Percentiles rank a stretch among this genome's conserved stretches.
Evolutionary conservation across 2,113 vertebrate genomes (phyloP).

Genomic region (Tachysurus vachellii): DNA sequence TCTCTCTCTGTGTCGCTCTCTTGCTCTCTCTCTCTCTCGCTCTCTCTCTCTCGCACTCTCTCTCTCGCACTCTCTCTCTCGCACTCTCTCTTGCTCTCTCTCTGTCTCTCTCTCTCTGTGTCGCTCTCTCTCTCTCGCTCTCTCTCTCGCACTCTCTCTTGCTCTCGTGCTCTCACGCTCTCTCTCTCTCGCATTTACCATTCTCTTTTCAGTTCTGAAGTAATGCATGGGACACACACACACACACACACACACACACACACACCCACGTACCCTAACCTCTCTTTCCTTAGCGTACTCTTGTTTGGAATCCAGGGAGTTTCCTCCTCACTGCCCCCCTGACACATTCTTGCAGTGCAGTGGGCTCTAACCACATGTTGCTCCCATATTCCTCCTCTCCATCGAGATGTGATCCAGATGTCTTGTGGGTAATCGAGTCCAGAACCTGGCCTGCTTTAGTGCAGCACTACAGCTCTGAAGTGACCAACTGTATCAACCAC

Average conservation of each 20-base stretch:
- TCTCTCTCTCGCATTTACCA: neutral
- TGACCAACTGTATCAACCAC: constrained; percentile 45
- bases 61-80: too few relatives aligned
- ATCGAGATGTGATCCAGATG: constrained; percentile 83
- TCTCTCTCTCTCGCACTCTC: too few relatives aligned
- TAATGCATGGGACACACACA: neutral
- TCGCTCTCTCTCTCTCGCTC: neutral
- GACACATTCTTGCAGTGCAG: constrained; percentile 61
- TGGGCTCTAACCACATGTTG: constrained; percentile 65
- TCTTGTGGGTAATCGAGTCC: constrained; percentile 81
- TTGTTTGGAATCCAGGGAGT: constrained; percentile 35
- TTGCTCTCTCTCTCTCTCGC: too few relatives aligned
- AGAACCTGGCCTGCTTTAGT: constrained; percentile 78
- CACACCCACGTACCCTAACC: neutral
- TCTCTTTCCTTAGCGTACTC: constrained; percentile 18
- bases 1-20: too few relatives aligned
- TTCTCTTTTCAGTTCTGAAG: neutral
- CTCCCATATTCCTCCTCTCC: constrained; percentile 66
- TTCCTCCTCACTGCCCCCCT: constrained; percentile 28
- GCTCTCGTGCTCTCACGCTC: too few relatives aligned
- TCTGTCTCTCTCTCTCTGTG: neutral
- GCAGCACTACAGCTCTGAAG: constrained; percentile 69
- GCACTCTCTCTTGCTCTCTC: neutral
- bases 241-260: neutral
- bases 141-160: too few relatives aligned